Percentiles rank a stretch among this genome's conserved stretches.
phyloP scores from a whole-genome alignment of 30 jellyfish, hydroid and myxozoan species.

The Chironex yamaguchii region DNA sequence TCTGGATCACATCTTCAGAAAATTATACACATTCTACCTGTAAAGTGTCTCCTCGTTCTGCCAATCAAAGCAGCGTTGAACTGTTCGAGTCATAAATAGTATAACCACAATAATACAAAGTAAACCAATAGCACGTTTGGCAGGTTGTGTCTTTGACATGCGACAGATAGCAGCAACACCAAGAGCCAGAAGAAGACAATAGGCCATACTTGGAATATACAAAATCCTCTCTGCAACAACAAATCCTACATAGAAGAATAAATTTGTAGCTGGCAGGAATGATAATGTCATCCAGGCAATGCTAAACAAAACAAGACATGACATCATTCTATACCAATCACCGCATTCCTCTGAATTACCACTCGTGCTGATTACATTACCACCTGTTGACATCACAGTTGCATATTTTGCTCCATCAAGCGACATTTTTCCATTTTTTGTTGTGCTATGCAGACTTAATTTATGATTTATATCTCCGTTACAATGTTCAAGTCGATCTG shows the following conservation, averaged over 20 bases:
- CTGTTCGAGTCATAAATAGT: slow-evolving; percentile 61
- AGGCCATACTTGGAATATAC: slow-evolving; percentile 89
- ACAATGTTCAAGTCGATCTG: too few species aligned
- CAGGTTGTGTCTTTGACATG: background rate
- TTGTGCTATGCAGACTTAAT: too few species aligned
- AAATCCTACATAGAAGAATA: slow-evolving; percentile 90
- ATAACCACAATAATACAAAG: background rate
- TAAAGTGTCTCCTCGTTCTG: slow-evolving; percentile 82
- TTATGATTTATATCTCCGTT: too few species aligned
- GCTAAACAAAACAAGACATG: slow-evolving; percentile 18
- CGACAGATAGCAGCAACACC: slow-evolving; percentile 52
- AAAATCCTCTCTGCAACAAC: slow-evolving; percentile 89
- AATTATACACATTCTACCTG: too few species aligned
- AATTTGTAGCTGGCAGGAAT: slow-evolving; percentile 85
- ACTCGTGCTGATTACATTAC: too few species aligned
- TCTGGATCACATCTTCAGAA: too few species aligned
- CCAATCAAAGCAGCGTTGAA: slow-evolving; percentile 85
- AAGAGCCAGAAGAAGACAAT: slow-evolving; percentile 66
- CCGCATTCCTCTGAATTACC: background rate
- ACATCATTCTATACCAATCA: too few species aligned
- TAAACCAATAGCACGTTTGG: background rate
- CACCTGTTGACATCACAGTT: background rate
- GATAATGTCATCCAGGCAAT: slow-evolving; percentile 61
- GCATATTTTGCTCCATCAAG: background rate
- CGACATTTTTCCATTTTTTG: background rate